Conservation (phyloP, 2,888 invertebrate genomes). For the Drosophila tripunctata region DNA sequence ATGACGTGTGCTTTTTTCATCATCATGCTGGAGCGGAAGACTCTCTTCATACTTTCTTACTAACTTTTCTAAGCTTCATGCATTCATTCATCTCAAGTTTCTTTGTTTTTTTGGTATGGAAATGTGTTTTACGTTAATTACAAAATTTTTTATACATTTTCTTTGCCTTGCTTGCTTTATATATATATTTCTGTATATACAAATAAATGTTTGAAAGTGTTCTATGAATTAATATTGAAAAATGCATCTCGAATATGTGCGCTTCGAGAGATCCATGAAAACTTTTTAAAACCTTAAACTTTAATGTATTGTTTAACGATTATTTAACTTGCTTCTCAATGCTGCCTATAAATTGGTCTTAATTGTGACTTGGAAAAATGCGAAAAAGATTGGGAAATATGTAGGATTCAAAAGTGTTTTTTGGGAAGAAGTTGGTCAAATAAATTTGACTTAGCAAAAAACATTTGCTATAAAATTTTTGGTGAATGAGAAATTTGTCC, state of each 20-base stretch:
- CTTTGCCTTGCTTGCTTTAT: slow-evolving; percentile 5
- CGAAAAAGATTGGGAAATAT: slow-evolving; percentile 4
- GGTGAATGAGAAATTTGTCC: slow-evolving; percentile 84
- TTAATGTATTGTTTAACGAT: slow-evolving; percentile 4
- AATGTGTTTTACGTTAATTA: slow-evolving; percentile 48
- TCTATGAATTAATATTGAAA: slow-evolving; percentile 21
- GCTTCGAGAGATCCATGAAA: slow-evolving; percentile 36
- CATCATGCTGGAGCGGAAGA: slow-evolving; percentile 63
- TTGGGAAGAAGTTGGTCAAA: background rate
- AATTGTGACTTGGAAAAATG: slow-evolving; percentile 28
- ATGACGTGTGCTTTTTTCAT: slow-evolving; percentile 35
- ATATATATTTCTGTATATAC: too few relatives aligned
- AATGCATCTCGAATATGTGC: slow-evolving; percentile 32
- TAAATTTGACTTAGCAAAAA: slow-evolving; percentile 79
- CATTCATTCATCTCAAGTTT: slow-evolving; percentile 7
- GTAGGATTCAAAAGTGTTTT: slow-evolving; percentile 7
- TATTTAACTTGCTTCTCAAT: slow-evolving; percentile 27
- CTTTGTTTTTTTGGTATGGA: slow-evolving; percentile 48
- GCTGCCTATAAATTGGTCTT: slow-evolving; percentile 41
- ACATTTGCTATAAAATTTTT: slow-evolving; percentile 84
- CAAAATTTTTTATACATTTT: slow-evolving; percentile 42
- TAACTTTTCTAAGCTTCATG: background rate
- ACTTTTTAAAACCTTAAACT: slow-evolving; percentile 33
- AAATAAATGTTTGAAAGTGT: slow-evolving; percentile 40
- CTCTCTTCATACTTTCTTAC: slow-evolving; percentile 45